These are phyloP conservation scores for Pangasius macronema DNA, from an alignment of 2,797 vertebrate species.

Conservation along the genomic window DNA sequence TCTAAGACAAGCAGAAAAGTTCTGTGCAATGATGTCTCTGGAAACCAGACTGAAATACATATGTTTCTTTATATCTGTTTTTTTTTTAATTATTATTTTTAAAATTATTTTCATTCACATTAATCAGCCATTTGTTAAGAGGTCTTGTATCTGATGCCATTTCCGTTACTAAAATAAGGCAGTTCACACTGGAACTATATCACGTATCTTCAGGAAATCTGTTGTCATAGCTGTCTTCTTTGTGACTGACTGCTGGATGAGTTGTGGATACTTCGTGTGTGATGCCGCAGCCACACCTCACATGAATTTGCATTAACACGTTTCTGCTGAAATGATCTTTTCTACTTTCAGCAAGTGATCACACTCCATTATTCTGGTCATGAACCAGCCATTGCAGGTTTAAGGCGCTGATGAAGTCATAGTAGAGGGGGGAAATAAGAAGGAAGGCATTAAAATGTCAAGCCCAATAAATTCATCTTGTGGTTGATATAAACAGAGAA, in stretches of 20 bases:
- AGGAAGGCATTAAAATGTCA: constrained; percentile 67
- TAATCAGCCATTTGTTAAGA: neutral
- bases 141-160: neutral
- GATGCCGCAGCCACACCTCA: constrained; percentile 66
- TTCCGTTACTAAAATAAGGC: neutral
- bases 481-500: constrained; percentile 62
- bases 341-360: constrained; percentile 58
- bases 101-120: neutral
- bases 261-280: constrained; percentile 68
- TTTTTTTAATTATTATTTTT: neutral
- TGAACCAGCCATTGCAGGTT: constrained; percentile 64
- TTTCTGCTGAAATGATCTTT: constrained; percentile 64
- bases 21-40: neutral
- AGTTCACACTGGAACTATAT: neutral
- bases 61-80: no score
- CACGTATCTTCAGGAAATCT: neutral
- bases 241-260: constrained; percentile 60
- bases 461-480: constrained; percentile 66
- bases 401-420: constrained; percentile 52
- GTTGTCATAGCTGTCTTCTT: neutral
- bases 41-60: neutral
- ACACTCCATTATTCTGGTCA: constrained; percentile 63
- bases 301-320: constrained; percentile 70
- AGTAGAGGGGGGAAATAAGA: constrained; percentile 35
- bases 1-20: neutral